Conservation (phyloP, 2,113 vertebrate genomes). For the Orthochromis malagaraziensis region DNA sequence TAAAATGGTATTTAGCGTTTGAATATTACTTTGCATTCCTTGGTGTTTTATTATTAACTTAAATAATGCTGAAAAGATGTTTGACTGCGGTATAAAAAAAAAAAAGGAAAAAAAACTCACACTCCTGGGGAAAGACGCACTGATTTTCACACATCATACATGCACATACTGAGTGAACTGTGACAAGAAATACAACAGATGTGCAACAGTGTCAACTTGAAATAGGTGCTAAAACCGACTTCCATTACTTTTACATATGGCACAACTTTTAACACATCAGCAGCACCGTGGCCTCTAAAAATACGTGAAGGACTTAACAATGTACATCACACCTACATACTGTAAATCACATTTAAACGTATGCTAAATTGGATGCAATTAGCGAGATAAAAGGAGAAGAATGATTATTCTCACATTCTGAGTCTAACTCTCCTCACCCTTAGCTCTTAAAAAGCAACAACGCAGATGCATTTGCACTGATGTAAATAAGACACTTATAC, state of each 20-base stretch:
- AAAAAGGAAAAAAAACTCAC: neutral
- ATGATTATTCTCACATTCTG: neutral
- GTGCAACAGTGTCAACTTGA: neutral
- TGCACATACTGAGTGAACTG: neutral
- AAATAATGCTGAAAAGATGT: neutral
- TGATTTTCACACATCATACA: neutral
- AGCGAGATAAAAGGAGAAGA: neutral
- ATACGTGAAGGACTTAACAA: neutral
- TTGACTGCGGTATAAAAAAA: neutral
- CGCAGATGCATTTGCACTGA: neutral
- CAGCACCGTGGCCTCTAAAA: neutral
- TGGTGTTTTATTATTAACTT: neutral
- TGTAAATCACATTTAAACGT: neutral
- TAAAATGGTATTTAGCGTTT: neutral
- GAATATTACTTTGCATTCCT: neutral
- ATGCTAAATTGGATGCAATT: neutral
- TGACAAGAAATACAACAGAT: neutral
- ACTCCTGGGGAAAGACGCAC: neutral
- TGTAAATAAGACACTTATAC: constrained; percentile 36
- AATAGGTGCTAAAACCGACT: neutral
- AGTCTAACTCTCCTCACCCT: neutral
- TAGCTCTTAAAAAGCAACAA: neutral
- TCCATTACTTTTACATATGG: neutral
- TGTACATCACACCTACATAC: neutral
- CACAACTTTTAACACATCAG: neutral